Evolutionary conservation across 2,888 invertebrate genomes (phyloP), one percentile per base, ranked within the genome.

Genomic region (Xestia rhomboidea): DNA sequence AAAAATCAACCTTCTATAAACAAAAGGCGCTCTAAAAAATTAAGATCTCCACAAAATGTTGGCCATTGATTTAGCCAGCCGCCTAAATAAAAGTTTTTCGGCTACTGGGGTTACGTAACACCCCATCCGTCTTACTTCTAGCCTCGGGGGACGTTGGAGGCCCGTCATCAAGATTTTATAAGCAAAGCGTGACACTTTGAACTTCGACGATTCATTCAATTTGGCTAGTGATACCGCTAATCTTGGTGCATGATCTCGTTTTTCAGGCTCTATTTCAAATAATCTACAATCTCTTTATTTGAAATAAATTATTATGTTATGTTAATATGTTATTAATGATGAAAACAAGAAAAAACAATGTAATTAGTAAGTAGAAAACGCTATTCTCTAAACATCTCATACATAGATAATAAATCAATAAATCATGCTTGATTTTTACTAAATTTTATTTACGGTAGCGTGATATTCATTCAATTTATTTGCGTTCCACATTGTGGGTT

Each of bases 121-220:
- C 72, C 82, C 57, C 49, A 81, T 81, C 13, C 41, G 27, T 78
- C 69, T 77, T 68, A 24, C 63, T 63, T 49, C 34, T 30, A 15
- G 21, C 44, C 24, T 44, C 30, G 27, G 54, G 54, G 30, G 24
- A 62, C 27, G 57, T n/a, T 15, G 6, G 46, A n/a, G 27, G 60
- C 11, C 38, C 57, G 69, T 76, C 76, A 76, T 76, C 78, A 57
- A 44, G 27, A 54, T 77, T 81, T 81, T 51, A 78, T 73, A 66
- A 67, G 49, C 73, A 57, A 82, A 66, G 44, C 73, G 85, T 75
- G 72, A 15, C 76, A 60, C 44, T 74, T 67, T 64, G 64, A 66
- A 51, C 51, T 30, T 6, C 38, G 44, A 11, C 24, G 46, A 73
- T 63, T 85, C 81, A 84, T 77, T 77, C 62, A 68, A 73, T 84